phyloP scores from a whole-genome alignment of 2,888 invertebrate species.

The Spatulosminthurus flaviceps region DNA sequence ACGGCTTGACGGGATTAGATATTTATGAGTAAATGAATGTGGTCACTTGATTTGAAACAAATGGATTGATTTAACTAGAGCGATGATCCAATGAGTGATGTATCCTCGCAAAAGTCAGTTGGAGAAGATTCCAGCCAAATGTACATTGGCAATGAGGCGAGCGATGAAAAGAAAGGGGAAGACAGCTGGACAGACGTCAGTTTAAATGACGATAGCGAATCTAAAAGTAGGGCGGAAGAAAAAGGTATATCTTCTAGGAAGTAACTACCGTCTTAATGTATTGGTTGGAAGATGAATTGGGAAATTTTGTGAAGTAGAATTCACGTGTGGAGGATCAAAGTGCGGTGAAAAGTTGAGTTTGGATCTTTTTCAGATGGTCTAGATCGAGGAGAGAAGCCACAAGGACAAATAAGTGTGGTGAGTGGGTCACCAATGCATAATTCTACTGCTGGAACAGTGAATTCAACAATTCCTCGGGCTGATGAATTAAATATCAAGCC shows the following conservation, averaged over 20 bases:
- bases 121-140: slow-evolving; percentile 59
- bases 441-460: slow-evolving; percentile 68
- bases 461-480: slow-evolving; percentile 71
- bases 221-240: slow-evolving; percentile 61
- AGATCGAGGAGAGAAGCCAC: slow-evolving; percentile 76
- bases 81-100: slow-evolving; percentile 83
- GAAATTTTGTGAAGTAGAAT: no score
- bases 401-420: slow-evolving; percentile 78
- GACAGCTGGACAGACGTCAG: slow-evolving; percentile 95
- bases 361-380: slow-evolving; percentile 50
- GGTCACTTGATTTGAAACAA: neutral
- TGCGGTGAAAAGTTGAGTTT: neutral
- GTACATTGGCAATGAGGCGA: slow-evolving; percentile 57
- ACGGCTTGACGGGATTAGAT: neutral
- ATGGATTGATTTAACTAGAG: slow-evolving; percentile 72
- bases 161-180: slow-evolving; percentile 79
- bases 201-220: slow-evolving; percentile 79
- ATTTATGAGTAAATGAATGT: neutral
- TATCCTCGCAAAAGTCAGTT: slow-evolving; percentile 62
- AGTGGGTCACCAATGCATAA: slow-evolving; percentile 64
- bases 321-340: neutral
- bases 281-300: no score
- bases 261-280: no score
- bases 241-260: slow-evolving; percentile 58
- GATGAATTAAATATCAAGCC: slow-evolving; percentile 77